A percentile compares a stretch with the other conserved stretches of the same genome.
These are phyloP conservation scores for Calidris pugnax DNA, from an alignment of 2,113 vertebrate species.

Conservation along the genomic window DNA sequence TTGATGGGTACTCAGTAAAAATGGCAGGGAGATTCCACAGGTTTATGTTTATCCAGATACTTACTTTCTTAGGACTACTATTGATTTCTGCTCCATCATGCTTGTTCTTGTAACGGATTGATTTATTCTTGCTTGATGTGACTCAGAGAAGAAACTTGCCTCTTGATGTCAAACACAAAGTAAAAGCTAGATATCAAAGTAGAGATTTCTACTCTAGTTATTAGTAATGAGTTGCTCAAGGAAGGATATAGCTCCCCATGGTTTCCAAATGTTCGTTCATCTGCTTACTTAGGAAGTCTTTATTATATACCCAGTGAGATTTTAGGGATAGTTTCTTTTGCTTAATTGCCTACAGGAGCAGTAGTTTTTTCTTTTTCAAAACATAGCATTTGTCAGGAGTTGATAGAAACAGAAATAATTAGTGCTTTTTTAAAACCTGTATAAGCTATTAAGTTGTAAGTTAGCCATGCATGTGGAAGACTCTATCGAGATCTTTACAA, in stretches of 20 bases:
- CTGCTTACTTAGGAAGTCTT: not conserved
- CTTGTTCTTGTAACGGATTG: not conserved
- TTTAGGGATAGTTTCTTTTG: not conserved
- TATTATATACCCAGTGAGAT: not conserved
- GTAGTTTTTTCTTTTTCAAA: not conserved
- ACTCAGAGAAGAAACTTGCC: not conserved
- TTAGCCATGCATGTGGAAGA: fast-evolving
- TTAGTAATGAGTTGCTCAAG: not conserved
- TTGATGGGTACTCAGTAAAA: not conserved
- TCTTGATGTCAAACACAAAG: not conserved
- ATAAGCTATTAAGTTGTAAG: not conserved
- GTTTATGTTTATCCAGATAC: not conserved
- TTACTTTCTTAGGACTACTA: not conserved
- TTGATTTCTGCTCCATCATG: not conserved
- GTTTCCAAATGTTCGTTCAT: not conserved
- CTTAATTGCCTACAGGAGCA: not conserved
- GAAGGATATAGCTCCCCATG: not conserved
- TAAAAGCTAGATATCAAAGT: not conserved
- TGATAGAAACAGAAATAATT: not conserved
- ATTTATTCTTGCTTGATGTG: not conserved
- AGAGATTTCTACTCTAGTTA: not conserved
- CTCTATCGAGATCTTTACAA: not conserved
- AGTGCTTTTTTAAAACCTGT: not conserved
- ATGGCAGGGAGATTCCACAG: not conserved
- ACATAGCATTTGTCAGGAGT: not conserved